Evolutionary conservation across 2,113 vertebrate genomes (phyloP).

Genomic region (Psephotus haematonotus): DNA sequence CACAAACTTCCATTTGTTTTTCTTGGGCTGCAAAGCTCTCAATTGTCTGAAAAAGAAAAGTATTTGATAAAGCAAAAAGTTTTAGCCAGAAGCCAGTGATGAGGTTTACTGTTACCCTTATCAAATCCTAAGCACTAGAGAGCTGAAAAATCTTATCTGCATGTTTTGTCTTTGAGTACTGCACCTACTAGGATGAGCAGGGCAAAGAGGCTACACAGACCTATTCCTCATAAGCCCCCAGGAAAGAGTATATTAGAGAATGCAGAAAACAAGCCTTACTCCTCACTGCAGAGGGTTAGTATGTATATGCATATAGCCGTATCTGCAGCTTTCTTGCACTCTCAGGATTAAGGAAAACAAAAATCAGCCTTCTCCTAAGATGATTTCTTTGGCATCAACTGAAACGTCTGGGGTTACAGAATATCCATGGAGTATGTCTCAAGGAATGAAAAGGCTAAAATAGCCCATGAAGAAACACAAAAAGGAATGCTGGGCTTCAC

Average conservation of each 20-base stretch:
- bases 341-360: background rate
- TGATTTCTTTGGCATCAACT: background rate
- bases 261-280: background rate
- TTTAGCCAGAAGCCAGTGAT: background rate
- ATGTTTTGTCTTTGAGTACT: background rate
- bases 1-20: conserved; percentile 99
- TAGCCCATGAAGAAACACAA: background rate
- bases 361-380: background rate
- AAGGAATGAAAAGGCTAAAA: background rate
- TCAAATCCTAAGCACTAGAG: background rate
- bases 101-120: background rate
- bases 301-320: accelerated
- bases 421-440: background rate
- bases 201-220: accelerated
- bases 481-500: background rate
- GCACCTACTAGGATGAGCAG: background rate
- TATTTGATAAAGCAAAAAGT: background rate
- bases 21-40: conserved; percentile 99
- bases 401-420: background rate
- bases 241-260: background rate
- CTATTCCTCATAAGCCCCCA: background rate
- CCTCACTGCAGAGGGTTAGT: background rate
- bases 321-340: background rate
- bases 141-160: background rate
- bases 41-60: conserved; percentile 84